Conservation (phyloP, 2,797 vertebrate species). For the Sebastes hubbsi region DNA sequence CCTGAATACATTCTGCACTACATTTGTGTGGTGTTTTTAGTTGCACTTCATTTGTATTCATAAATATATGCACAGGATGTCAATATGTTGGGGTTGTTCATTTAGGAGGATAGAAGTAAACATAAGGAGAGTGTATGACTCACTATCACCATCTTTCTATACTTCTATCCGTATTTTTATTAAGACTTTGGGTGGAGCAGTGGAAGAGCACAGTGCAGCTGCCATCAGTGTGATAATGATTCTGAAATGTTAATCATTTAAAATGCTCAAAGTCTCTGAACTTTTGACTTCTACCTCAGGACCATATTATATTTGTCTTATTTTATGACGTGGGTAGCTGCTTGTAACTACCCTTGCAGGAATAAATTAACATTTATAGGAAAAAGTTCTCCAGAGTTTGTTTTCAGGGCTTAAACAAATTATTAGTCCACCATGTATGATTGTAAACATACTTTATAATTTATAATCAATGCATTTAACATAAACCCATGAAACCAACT, state of each 20-base stretch:
- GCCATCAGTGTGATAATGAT: neutral
- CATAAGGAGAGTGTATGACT: neutral
- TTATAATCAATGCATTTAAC: neutral
- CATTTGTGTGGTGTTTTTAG: neutral
- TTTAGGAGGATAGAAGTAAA: conserved; percentile 2
- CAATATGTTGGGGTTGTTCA: conserved; percentile 3
- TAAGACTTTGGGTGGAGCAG: neutral
- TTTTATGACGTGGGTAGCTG: neutral
- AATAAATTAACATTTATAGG: neutral
- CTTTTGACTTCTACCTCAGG: neutral
- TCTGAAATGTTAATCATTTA: neutral
- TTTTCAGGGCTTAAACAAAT: neutral
- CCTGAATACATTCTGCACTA: conserved; percentile 5
- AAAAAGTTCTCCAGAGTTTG: neutral
- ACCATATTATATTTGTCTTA: neutral
- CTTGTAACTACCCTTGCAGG: neutral
- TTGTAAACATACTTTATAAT: no score
- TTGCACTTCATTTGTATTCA: neutral
- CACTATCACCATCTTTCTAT: neutral
- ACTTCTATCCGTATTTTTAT: neutral
- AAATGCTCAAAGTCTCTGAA: neutral
- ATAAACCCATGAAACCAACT: neutral
- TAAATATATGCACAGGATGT: conserved; percentile 10
- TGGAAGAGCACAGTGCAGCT: neutral
- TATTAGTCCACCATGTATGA: neutral